Base-by-base conservation (phyloP, 1,140 invertebrate genomes). In the Leptopilina clavipes region DNA sequence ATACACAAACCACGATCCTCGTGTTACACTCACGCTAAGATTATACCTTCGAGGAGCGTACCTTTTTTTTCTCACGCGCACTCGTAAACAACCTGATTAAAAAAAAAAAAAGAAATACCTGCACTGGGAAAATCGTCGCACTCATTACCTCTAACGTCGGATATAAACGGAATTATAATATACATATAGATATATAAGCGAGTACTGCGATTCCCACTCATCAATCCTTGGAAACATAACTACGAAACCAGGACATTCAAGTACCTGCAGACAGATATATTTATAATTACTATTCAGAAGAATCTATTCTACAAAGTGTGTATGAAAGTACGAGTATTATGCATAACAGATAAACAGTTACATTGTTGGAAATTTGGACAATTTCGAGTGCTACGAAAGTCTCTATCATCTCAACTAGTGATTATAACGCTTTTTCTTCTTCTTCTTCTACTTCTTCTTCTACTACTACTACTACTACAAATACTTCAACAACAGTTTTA, bases 241-340 rank as follows among this genome's bases (percentile, higher is more conserved):
- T 83, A 83, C 79, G 83, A 89, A 52, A 87, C 85, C 84, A 89
- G 87, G 87, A 88, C 86, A 86, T 82, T 81, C 72, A 82, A 88
- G 86, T 87, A 88, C 88, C 86, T 89, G 85, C 86, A 85, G 80
- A 88, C 82, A 88, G 77, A 88, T 88, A 88, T 87, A 88, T 89
- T 86, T 88, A 88, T 88, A 82, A 87, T 83, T 80, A 87, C 79
- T 82, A 40, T 40, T 40, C 37, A 40, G 71, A 79, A 79, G 73
- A 75, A 76, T 65, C 59, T 65, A 37, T 65, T 65, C 25, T 65
- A 65, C 11, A 65, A 40, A 37, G 19, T 31, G 59, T 65, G 59
- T 65, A n/a, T 65, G 25, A 14, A 65, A 31, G 25, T 65, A 65
- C 59, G 25, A 65, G 25, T 52, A 12, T 52, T 52, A 17, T 52